These are phyloP conservation scores for Odontamblyopus lacepedii DNA, from an alignment of 2,797 vertebrate genomes.

Conservation along the genomic window DNA sequence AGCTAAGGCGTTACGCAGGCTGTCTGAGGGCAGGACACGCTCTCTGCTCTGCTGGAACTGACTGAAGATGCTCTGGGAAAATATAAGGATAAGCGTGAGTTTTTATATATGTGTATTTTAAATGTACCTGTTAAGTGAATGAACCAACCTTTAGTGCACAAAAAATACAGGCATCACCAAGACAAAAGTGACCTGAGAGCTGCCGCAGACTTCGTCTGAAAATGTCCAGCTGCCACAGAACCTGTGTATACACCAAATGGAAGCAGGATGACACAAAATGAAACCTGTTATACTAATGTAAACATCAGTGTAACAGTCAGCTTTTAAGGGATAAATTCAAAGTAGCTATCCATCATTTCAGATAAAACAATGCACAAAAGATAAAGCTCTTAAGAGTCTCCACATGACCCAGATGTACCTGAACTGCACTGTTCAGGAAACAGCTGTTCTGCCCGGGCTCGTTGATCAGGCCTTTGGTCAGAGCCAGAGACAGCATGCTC, in stretches of 20 bases:
- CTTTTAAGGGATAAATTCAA: not conserved
- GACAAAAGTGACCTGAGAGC: constrained; percentile 92
- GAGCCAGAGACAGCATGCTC: constrained; percentile 92
- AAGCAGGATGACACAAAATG: no score
- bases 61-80: constrained; percentile 88
- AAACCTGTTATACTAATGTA: not conserved
- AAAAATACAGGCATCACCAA: constrained; percentile 95
- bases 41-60: constrained; percentile 96
- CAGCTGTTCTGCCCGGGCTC: constrained; percentile 98
- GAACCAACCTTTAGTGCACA: constrained; percentile 92
- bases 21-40: constrained; percentile 93
- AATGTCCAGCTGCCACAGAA: constrained; percentile 97
- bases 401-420: constrained; percentile 77
- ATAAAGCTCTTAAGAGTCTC: not conserved
- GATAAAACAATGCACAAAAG: not conserved
- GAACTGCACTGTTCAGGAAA: constrained; percentile 97
- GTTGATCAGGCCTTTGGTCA: constrained; percentile 94
- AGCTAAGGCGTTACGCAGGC: constrained; percentile 91
- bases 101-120: not conserved
- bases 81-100: not conserved
- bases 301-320: not conserved
- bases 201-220: constrained; percentile 94
- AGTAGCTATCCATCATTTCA: not conserved
- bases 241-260: constrained; percentile 70
- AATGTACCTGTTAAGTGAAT: not conserved